Base-by-base conservation (phyloP, 2,113 vertebrate species). In the Macaca nemestrina region DNA sequence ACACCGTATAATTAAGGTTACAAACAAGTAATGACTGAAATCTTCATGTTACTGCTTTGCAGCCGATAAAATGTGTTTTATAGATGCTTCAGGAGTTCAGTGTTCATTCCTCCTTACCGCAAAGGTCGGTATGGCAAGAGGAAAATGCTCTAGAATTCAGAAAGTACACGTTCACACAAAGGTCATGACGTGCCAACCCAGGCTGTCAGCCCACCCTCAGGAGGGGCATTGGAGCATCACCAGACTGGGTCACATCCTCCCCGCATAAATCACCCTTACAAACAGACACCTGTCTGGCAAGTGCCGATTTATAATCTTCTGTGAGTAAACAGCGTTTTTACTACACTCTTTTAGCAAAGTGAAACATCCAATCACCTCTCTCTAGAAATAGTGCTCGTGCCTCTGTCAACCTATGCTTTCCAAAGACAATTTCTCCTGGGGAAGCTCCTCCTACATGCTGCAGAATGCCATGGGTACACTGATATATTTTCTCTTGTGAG, bases 371-470 rank as follows among this genome's bases (percentile, higher is more conserved):
- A 23, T 23, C 59, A n/a, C 52, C 38, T 73, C 55, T 86, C 48
- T 95, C 78, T 20, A 95, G 78, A 84, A 92, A 96, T 5, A 30
- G 32, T 35, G 9, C 22, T 67, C n/a, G 2, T 35, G 50, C 32
- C 38, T 70, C 52, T 68, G 57, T 67, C 68, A 87, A 82, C 40
- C 17, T n/a, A 50, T 75, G 93, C 67, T 91, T 93, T 64, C 43
- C 70, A 80, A 86, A 94, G 81, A 30, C 75, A 18, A 35, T 10
- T 52, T 16, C 68, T 85, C 76, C 35, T 20, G 22, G 18, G 35
- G 30, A 88, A 7, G 30, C 50, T 79, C 81, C 61, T 76, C 73
- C 38, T 75, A 52, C 23, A 0, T 3, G 27, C 30, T 3, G 16
- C 55, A 78, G 57, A 55, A 78, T 18, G 35, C 12, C 16, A 20